phyloP scores from a whole-genome alignment of 2,113 vertebrate genomes.

The Sardina pilchardus region DNA sequence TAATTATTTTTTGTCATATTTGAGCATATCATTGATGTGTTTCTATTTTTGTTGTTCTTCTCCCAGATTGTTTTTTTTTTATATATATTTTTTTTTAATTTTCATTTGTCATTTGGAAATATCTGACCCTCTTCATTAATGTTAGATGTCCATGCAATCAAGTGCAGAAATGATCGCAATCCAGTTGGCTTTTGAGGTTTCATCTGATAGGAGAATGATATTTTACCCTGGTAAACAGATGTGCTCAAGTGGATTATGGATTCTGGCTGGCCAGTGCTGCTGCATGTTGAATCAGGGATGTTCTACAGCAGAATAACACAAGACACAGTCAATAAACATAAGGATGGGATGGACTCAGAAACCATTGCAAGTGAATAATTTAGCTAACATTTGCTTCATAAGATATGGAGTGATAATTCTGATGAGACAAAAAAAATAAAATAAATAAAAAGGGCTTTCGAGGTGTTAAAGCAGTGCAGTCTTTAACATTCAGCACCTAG shows the following conservation, averaged over 20 bases:
- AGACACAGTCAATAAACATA: neutral
- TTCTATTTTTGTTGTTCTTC: neutral
- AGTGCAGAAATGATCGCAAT: neutral
- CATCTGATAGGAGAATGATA: neutral
- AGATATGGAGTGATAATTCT: neutral
- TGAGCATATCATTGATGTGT: neutral
- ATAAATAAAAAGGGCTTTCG: neutral
- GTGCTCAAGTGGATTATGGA: neutral
- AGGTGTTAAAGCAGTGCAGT: constrained; percentile 39
- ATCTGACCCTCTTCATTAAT: neutral
- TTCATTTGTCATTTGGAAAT: neutral
- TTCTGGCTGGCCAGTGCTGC: neutral
- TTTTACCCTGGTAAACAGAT: neutral
- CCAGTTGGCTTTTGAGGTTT: neutral
- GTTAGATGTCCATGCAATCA: neutral
- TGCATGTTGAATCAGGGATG: neutral
- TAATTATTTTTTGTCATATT: neutral
- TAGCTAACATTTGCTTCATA: neutral
- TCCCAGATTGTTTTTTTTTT: neutral
- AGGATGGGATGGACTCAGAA: neutral
- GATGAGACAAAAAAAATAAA: neutral
- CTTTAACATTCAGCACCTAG: constrained; percentile 74
- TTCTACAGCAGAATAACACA: neutral
- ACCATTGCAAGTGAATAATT: constrained; percentile 2
- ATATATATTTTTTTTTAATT: too few species aligned